Base-by-base conservation (phyloP, 2,797 vertebrate genomes). In the Sylvilagus floridanus region DNA sequence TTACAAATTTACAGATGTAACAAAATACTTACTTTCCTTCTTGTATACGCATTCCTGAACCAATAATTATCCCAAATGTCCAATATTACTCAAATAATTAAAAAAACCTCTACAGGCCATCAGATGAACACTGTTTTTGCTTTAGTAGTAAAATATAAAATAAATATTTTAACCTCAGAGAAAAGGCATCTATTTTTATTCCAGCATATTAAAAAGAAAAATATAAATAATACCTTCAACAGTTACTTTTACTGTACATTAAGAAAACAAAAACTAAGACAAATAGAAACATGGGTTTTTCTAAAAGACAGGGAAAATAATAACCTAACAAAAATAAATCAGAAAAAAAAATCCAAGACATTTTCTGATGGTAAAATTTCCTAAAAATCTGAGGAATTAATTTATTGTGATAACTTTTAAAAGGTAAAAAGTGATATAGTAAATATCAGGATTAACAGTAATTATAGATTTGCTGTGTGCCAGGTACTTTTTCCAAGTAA, bases 371-470 rank as follows among this genome's bases (percentile, higher is more conserved):
- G 37, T 90, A 71, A 95, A 88, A 82, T 88, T 79, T 72, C 54
- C 47, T 81, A 22, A 95, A 96, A 77, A 85, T 78, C 32, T 88
- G 65, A 90, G 24, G 10, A 68, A 95, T 71, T 76, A 79, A 37
- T 95, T 85, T 84, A 94, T 66, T 37, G 32, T 22, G 3, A 14
- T 47, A 91, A 91, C 24, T 90, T 86, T 84, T 93, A 96, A 94
- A 91, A 32, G 42, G 8, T 62, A 32, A 66, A 81, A 90, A n/a
- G 28, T 78, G 50, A 14, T 22, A 12, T 47, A 60, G 66, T 57
- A 72, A 30, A 26, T 71, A 69, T 28, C 7, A 63, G 0, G 63
- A 93, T 35, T 87, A 69, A 94, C n/a, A 63, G 35, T 84, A 84
- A 73, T 1, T 91, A 50, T 7, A 57, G 17, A 16, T 73, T 63